Evolutionary conservation across 2,797 vertebrate genomes (phyloP), one percentile per base, ranked within the genome.

Genomic region (Tympanoctomys barrerae): DNA sequence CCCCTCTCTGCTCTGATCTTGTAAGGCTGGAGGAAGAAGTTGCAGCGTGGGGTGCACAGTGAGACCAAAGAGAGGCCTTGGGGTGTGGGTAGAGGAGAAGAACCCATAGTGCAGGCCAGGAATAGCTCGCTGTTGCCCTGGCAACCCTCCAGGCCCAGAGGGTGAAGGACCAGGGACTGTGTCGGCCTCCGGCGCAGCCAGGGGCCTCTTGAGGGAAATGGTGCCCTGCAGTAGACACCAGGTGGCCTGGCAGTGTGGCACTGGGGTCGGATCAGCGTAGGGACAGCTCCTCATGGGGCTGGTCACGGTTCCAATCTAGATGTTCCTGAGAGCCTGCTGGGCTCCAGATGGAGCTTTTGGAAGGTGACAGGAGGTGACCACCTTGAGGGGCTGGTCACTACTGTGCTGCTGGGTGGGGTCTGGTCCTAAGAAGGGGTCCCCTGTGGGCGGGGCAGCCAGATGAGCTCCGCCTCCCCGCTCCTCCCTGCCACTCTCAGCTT

Each of bases 51-150:
- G 73, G 7, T 89, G 42, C 61, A 91, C 77, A 94, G 89, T 66
- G 87, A 92, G 89, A 57, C 64, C 62, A 31, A 88, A 61, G 68
- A 59, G 54, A 95, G 26, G 26, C 89, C 52, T 9, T 36, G 85
- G 90, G 87, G 75, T 86, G 22, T 54, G 90, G 78, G 19, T 42
- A 79, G 68, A 95, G 78, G 81, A 90, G 66, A 64, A 61, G 91
- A 92, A 89, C 94, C 93, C 92, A 82, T 22, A 28, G 93, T 75
- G 78, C 87, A 89, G 39, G 70, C 82, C 71, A 75, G 89, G 95
- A 95, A 97, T 96, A 97, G 91, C 89, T 96, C 83, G 10, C 57
- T 71, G 94, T 97, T 97, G 82, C 94, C 96, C 62, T 2, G 57
- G 93, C 73, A 94, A 95, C 96, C 79, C 93, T 88, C 7, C 66